Conservation (phyloP, 2,797 vertebrate genomes). For the Lutjanus argentimaculatus region DNA sequence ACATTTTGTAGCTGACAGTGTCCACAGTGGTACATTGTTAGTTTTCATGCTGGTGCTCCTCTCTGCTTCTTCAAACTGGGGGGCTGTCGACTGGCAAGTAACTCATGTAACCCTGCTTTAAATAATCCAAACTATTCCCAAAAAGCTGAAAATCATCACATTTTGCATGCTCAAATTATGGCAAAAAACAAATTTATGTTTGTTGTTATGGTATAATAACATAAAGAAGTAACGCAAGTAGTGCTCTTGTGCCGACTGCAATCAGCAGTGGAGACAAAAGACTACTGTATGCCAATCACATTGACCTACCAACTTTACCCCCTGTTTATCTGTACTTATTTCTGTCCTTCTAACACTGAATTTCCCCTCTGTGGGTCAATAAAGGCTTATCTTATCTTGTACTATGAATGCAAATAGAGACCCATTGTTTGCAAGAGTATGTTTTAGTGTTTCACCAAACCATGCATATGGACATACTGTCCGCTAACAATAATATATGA, state of each 20-base stretch:
- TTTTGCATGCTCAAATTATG: slow-evolving; percentile 12
- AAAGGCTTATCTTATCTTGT: not conserved
- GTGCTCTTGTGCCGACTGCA: not conserved
- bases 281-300: not conserved
- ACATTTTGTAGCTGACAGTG: too few relatives aligned
- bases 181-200: not conserved
- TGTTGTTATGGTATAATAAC: slow-evolving; percentile 3
- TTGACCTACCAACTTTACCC: not conserved
- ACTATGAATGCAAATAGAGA: not conserved
- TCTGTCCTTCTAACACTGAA: not conserved
- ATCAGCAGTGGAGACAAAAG: not conserved
- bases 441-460: not conserved
- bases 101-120: too few relatives aligned
- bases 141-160: not conserved
- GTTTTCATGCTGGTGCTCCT: too few relatives aligned
- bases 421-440: too few relatives aligned
- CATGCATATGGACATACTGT: not conserved
- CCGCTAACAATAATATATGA: not conserved
- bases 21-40: too few relatives aligned
- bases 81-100: too few relatives aligned
- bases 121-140: too few relatives aligned
- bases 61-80: too few relatives aligned
- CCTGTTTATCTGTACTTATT: not conserved
- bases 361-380: not conserved
- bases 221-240: not conserved